Conservation (phyloP, 2,113 vertebrate species). For the Zosterops pallidus region DNA sequence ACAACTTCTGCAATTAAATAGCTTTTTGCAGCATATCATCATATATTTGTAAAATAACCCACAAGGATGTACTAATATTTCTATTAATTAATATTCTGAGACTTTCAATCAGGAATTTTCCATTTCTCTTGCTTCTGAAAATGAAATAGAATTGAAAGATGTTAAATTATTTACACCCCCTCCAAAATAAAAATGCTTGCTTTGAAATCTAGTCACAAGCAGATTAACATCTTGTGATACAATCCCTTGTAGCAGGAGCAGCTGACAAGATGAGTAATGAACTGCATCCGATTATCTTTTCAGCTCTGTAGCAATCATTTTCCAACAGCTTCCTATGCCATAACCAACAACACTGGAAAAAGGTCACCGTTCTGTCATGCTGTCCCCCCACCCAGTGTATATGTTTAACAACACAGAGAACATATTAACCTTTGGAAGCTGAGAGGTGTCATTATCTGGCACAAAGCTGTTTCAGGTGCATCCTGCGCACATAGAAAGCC, state of each 20-base stretch:
- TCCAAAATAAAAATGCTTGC: slow-evolving; percentile 50
- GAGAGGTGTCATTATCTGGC: background rate
- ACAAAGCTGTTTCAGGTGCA: background rate
- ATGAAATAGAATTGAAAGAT: slow-evolving; percentile 20
- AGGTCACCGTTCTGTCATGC: slow-evolving; percentile 5
- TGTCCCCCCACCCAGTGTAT: background rate
- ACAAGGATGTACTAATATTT: slow-evolving; percentile 47
- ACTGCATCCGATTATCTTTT: slow-evolving; percentile 70
- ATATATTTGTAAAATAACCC: slow-evolving; percentile 3
- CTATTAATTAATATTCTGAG: slow-evolving; percentile 34
- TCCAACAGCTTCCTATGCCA: slow-evolving; percentile 57
- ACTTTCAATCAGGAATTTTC: slow-evolving; percentile 29
- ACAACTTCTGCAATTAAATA: slow-evolving; percentile 9
- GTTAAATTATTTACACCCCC: slow-evolving; percentile 39
- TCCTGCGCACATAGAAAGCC: background rate
- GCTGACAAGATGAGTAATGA: slow-evolving; percentile 70
- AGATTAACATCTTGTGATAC: slow-evolving; percentile 69
- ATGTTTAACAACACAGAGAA: background rate
- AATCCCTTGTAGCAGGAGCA: slow-evolving; percentile 65
- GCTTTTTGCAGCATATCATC: background rate
- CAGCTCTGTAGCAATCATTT: slow-evolving; percentile 62
- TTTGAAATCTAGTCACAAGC: slow-evolving; percentile 65
- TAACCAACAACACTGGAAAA: slow-evolving; percentile 20
- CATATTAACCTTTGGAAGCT: background rate
- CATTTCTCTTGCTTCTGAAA: slow-evolving; percentile 39